These are phyloP conservation scores for Oophaga pumilio DNA, from an alignment of 2,113 vertebrate species.

Conservation along the genomic window DNA sequence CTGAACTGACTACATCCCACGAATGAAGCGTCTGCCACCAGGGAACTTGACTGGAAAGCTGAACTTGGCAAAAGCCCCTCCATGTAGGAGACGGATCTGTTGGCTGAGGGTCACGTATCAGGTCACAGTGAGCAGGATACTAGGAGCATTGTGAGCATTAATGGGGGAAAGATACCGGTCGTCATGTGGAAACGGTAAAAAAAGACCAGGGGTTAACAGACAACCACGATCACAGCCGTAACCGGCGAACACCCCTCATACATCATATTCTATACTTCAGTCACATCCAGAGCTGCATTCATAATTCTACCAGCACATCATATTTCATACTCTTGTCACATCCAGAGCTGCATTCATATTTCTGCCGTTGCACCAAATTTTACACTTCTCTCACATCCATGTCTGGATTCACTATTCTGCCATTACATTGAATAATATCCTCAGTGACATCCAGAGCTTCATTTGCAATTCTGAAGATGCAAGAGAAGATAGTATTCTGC, in stretches of 20 bases:
- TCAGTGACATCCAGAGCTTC: no score
- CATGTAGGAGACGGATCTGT: background rate
- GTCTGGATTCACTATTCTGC: no score
- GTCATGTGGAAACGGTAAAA: background rate
- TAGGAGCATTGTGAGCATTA: conserved; percentile 12
- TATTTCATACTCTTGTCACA: background rate
- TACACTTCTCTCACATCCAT: no score
- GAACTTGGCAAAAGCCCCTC: conserved; percentile 27
- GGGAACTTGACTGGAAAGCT: background rate
- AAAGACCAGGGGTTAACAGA: background rate
- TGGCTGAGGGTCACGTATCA: conserved; percentile 1
- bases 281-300: background rate
- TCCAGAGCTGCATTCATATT: background rate
- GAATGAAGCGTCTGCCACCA: conserved; percentile 17
- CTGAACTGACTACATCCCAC: conserved; percentile 5
- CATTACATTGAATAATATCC: no score
- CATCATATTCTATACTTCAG: background rate
- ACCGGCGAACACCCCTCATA: background rate
- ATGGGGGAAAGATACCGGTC: background rate
- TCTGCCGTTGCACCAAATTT: no score
- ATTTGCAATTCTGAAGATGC: no score
- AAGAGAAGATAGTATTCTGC: no score
- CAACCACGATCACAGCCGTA: background rate
- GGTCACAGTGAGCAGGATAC: conserved; percentile 5
- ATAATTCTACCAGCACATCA: background rate